Evolutionary conservation across 2,888 invertebrate genomes (phyloP).

Genomic region (Archips xylosteana): DNA sequence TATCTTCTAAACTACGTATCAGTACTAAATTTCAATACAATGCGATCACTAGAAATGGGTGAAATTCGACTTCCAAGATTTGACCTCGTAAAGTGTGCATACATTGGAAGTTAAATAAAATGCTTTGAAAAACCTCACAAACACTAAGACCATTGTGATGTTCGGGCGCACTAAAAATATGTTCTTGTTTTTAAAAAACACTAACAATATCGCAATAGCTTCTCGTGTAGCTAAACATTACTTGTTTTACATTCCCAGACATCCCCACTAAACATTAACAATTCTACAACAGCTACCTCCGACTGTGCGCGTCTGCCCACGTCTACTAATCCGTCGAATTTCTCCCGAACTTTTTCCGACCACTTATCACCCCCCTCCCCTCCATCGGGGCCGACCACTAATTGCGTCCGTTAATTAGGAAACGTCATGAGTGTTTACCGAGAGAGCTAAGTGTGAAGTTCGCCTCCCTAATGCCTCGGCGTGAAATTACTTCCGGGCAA

Average conservation of each 20-base stretch:
- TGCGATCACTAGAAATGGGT: no score
- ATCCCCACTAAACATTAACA: neutral
- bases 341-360: constrained; percentile 80
- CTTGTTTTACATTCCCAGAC: constrained; percentile 1
- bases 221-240: neutral
- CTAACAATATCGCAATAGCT: neutral
- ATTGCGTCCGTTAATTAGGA: constrained; percentile 86
- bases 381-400: constrained; percentile 76
- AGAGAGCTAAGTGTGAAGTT: constrained; percentile 85
- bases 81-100: no score
- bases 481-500: constrained; percentile 82
- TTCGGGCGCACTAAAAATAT: no score
- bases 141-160: no score
- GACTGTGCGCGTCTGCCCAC: constrained; percentile 27
- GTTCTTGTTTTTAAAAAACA: no score
- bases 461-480: constrained; percentile 75
- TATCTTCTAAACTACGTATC: no score
- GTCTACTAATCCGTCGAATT: constrained; percentile 64
- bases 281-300: neutral
- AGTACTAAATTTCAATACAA: no score
- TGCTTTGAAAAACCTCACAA: neutral
- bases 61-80: no score
- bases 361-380: constrained; percentile 74
- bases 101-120: no score
- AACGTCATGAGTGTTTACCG: constrained; percentile 86